Base-by-base conservation (phyloP, 2,797 vertebrate species). In the Morelia viridis region DNA sequence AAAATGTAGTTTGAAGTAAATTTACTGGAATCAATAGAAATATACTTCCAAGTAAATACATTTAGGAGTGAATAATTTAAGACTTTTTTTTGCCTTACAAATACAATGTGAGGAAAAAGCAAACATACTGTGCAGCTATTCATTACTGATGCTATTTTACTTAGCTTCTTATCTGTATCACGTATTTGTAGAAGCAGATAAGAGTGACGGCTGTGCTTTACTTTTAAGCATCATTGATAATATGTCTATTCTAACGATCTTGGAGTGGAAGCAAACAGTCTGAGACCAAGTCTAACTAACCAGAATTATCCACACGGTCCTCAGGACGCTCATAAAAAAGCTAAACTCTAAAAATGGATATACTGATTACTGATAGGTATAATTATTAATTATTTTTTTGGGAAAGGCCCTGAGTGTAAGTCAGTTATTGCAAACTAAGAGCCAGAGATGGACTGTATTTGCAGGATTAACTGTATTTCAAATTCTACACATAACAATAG, bases 111-210 rank as follows among this genome's bases (percentile, higher is more conserved):
- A 96, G 89, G 94, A 96, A 97, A 96, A 56, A 96, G 95, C 95
- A 97, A 97, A 97, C 94, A 96, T 96, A 96, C 96, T 95, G 96
- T 92, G 64, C 92, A 96, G 95, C 96, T 97, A 97, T 96, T 97
- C 97, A 96, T 96, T 96, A 96, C 93, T 94, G 96, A 95, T 95
- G 94, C 92, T 96, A 92, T 95, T 97, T 96, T 96, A 97, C 96
- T 97, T 97, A 96, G 96, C 95, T 96, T 94, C 95, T 97, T 97
- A 96, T 96, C 95, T 95, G 95, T 94, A 93, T 95, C 94, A 96
- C 95, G 93, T 97, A 96, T 96, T 97, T 97, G 95, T 94, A 95
- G 96, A 96, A 95, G 93, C 95, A 89, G 35, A 96, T 91, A 95
- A 95, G 85, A 95, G 95, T 91, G 94, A 96, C 94, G 96, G 94